These are phyloP conservation scores for Peucedramus taeniatus DNA, from an alignment of 2,113 vertebrate genomes.

Conservation along the genomic window DNA sequence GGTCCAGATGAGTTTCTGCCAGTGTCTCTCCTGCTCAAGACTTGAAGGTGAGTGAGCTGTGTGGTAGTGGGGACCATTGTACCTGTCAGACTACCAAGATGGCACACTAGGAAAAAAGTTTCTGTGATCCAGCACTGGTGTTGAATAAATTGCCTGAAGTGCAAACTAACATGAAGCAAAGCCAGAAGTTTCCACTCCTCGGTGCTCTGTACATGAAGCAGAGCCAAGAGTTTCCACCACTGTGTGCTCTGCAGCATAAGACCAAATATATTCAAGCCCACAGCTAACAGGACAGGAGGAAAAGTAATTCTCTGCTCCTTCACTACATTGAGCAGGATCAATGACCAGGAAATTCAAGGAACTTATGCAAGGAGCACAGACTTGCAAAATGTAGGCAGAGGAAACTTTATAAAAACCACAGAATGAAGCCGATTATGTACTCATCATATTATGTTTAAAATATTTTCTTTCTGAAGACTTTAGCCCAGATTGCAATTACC, in stretches of 20 bases:
- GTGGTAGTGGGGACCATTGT: not conserved
- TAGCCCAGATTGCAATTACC: not conserved
- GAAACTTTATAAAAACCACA: not conserved
- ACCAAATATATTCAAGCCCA: not conserved
- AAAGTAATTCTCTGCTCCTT: constrained; percentile 5
- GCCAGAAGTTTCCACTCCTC: not conserved
- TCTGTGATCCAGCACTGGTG: not conserved
- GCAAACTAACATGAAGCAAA: not conserved
- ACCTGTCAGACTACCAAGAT: not conserved
- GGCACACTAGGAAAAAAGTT: not conserved
- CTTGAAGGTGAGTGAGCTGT: not conserved
- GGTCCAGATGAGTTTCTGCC: not conserved
- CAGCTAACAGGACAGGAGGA: not conserved
- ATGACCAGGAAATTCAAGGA: not conserved
- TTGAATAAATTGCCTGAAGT: not conserved
- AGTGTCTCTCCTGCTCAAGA: not conserved
- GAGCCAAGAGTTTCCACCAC: not conserved
- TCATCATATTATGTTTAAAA: not conserved
- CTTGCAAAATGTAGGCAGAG: not conserved
- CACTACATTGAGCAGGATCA: not conserved
- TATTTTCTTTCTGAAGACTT: not conserved
- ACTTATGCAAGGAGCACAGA: not conserved
- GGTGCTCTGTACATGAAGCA: not conserved
- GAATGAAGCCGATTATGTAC: not conserved
- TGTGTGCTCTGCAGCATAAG: not conserved